Percentiles rank a stretch among this genome's conserved stretches.
phyloP scores from a whole-genome alignment of 2,888 invertebrate species.

The Emmelina monodactyla region DNA sequence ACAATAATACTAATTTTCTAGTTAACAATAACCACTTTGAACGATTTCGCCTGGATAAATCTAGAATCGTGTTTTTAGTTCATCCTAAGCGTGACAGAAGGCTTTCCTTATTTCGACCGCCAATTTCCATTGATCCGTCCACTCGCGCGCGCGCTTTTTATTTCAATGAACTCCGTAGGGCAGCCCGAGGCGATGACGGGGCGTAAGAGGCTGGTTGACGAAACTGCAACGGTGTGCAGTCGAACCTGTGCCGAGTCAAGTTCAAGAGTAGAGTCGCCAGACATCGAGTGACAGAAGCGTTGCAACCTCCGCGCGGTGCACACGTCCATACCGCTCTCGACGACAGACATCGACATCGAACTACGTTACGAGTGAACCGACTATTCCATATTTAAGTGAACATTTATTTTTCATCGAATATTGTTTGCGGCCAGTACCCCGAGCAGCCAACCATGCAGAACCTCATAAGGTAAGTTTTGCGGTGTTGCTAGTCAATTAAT shows the following conservation, averaged over 20 bases:
- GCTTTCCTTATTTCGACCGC: no score
- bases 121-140: no score
- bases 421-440: slow-evolving; percentile 21
- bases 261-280: slow-evolving; percentile 46
- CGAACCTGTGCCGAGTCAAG: slow-evolving; percentile 45
- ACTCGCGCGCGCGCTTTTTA: no score
- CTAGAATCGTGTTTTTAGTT: no score
- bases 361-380: neutral
- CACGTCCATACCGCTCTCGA: slow-evolving; percentile 25
- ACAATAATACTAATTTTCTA: no score
- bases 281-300: slow-evolving; percentile 32
- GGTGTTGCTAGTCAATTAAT: slow-evolving; percentile 16
- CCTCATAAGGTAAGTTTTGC: slow-evolving; percentile 41
- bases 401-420: slow-evolving; percentile 23
- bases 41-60: no score
- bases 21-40: no score
- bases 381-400: slow-evolving; percentile 3
- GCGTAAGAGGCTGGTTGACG: slow-evolving; percentile 16
- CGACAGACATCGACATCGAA: slow-evolving; percentile 11
- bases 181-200: neutral
- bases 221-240: slow-evolving; percentile 48
- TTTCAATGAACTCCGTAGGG: slow-evolving; percentile 4
- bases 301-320: slow-evolving; percentile 36
- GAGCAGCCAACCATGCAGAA: slow-evolving; percentile 42
- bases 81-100: no score